Conservation (phyloP, 2,797 vertebrate genomes). For the Microctenopoma lineatum region DNA sequence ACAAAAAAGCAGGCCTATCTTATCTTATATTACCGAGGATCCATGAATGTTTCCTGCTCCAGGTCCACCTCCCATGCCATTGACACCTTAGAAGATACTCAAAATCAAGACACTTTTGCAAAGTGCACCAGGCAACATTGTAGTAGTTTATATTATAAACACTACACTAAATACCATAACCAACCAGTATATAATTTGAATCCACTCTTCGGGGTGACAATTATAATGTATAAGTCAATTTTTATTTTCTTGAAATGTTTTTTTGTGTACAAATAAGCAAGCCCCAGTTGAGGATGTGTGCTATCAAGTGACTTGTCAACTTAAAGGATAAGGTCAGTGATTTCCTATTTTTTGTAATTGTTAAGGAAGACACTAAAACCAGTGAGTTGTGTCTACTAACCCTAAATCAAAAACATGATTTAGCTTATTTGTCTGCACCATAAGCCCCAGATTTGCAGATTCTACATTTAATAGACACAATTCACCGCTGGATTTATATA, state of each 20-base stretch:
- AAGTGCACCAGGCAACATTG: conserved; percentile 6
- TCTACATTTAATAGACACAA: neutral
- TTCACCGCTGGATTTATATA: neutral
- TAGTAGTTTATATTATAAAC: conserved; percentile 19
- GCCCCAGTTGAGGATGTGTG: conserved; percentile 32
- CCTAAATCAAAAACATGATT: too few relatives aligned
- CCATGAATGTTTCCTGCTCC: conserved; percentile 89
- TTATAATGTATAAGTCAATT: neutral
- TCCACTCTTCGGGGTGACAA: conserved; percentile 21
- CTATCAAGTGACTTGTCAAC: conserved; percentile 26
- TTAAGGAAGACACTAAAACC: neutral
- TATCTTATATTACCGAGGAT: conserved; percentile 86
- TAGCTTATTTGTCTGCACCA: too few relatives aligned
- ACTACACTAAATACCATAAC: conserved; percentile 1
- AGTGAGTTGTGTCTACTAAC: neutral
- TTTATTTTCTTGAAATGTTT: conserved; percentile 2
- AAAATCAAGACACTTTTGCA: conserved; percentile 38
- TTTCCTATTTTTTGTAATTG: neutral
- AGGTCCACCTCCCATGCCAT: conserved; percentile 86
- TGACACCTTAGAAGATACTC: conserved; percentile 82
- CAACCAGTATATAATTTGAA: neutral
- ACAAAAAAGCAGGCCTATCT: too few relatives aligned
- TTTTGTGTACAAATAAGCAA: conserved; percentile 14
- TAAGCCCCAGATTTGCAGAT: neutral
- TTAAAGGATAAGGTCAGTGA: neutral